A percentile compares a stretch with the other conserved stretches of the same genome.
phyloP scores from a whole-genome alignment of 2,888 invertebrate species.

The Protonemura montana region DNA sequence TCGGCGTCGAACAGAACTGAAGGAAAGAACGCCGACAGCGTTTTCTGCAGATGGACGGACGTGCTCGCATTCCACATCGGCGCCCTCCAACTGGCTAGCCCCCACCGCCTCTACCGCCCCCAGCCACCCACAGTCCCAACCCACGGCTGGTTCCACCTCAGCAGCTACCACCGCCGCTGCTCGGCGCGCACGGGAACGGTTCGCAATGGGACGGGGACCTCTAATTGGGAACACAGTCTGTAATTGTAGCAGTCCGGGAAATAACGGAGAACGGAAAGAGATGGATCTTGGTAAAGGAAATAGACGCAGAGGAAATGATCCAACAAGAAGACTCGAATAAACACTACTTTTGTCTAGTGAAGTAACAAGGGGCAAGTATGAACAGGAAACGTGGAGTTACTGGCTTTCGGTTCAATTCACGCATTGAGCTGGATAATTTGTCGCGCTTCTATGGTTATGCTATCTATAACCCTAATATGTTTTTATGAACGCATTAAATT shows the following conservation, averaged over 20 bases:
- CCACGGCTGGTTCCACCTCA: not conserved
- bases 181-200: not conserved
- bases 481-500: not conserved
- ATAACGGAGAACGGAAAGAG: conserved; percentile 25
- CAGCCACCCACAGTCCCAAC: not conserved
- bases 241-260: conserved; percentile 33
- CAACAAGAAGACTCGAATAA: conserved; percentile 22
- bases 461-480: not conserved
- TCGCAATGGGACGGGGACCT: not conserved
- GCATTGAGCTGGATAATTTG: not conserved
- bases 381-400: not conserved
- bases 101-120: conserved; percentile 1
- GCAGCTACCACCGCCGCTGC: not conserved
- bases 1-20: conserved; percentile 23
- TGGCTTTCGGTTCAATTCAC: not conserved
- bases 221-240: conserved; percentile 30
- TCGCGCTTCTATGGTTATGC: not conserved
- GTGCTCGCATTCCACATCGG: conserved; percentile 28
- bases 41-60: conserved; percentile 18
- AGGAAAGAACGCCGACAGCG: conserved; percentile 29
- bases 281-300: conserved; percentile 23
- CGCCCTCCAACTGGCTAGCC: not conserved
- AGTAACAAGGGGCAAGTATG: not conserved
- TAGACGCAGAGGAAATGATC: conserved; percentile 29
- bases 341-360: not conserved